A percentile compares a stretch with the other conserved stretches of the same genome.
Conservation (phyloP, 2,888 invertebrate genomes). For the Dorcus parallelipipedus region DNA sequence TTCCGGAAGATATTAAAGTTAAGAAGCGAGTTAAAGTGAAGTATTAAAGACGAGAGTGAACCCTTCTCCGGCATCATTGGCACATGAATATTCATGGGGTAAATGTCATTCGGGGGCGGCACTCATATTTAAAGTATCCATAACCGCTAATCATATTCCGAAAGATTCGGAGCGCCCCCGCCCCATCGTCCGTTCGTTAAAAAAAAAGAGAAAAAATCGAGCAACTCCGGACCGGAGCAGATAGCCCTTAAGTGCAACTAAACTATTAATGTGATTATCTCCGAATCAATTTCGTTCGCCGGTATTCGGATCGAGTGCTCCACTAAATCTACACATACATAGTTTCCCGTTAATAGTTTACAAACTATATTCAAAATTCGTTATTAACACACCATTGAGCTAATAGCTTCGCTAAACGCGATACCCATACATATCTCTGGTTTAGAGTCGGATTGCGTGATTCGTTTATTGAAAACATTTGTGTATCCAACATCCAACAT, state of each 20-base stretch:
- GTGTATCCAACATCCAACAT: too few relatives aligned
- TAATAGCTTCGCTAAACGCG: conserved; percentile 30
- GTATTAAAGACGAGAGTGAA: conserved; percentile 24
- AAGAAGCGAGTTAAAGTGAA: conserved; percentile 23
- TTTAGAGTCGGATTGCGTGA: not conserved
- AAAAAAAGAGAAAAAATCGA: not conserved
- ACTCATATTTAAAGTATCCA: conserved; percentile 22
- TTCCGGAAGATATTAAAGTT: conserved; percentile 23
- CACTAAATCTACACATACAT: conserved; percentile 26
- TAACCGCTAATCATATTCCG: conserved; percentile 25
- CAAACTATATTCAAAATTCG: conserved; percentile 46
- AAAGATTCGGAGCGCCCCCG: conserved; percentile 18
- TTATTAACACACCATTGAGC: conserved; percentile 48
- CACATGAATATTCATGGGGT: conserved; percentile 25
- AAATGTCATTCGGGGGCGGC: conserved; percentile 24
- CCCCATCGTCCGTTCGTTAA: not conserved
- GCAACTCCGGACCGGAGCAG: not conserved
- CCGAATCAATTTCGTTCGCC: conserved; percentile 31
- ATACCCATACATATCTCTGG: conserved; percentile 2
- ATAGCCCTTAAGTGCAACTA: conserved; percentile 10
- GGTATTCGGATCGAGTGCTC: conserved; percentile 14
- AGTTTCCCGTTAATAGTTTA: conserved; percentile 42
- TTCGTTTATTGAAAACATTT: not conserved
- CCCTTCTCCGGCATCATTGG: conserved; percentile 25
- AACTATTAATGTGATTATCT: conserved; percentile 27